A percentile compares a stretch with the other conserved stretches of the same genome.
These are phyloP conservation scores for Grapholita molesta DNA, from an alignment of 1,140 invertebrate species.

Conservation along the genomic window DNA sequence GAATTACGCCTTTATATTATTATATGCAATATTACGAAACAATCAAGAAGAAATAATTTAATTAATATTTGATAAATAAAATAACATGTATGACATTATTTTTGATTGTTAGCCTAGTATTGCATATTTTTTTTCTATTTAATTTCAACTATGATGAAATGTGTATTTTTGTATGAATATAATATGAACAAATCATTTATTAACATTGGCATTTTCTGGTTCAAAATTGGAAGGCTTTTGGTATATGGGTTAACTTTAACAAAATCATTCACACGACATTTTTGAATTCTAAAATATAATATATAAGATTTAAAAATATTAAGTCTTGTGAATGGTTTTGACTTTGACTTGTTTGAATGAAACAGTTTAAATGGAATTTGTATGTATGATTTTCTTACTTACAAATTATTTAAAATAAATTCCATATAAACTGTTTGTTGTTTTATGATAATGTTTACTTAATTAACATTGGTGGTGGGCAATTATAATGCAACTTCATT, in stretches of 20 bases:
- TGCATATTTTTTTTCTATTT: conserved; percentile 22
- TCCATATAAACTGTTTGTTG: conserved; percentile 4
- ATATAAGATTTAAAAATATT: neutral
- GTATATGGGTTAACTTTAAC: neutral
- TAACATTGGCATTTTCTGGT: conserved; percentile 12
- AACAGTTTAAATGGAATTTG: conserved; percentile 11
- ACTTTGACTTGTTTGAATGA: conserved; percentile 20
- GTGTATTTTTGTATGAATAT: conserved; percentile 14
- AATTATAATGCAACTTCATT: conserved; percentile 24
- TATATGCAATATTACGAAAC: conserved; percentile 47
- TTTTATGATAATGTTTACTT: conserved; percentile 40
- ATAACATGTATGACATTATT: too few relatives aligned
- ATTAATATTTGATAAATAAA: too few relatives aligned
- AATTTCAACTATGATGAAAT: conserved; percentile 8
- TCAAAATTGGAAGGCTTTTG: neutral
- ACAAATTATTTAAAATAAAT: neutral
- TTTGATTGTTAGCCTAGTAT: too few relatives aligned
- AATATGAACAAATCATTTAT: neutral
- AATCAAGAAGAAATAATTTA: too few relatives aligned
- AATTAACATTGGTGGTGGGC: conserved; percentile 48
- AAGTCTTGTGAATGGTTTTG: conserved; percentile 16
- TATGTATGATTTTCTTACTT: neutral
- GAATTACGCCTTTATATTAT: conserved; percentile 25
- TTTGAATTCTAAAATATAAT: neutral
- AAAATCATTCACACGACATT: neutral